These are phyloP conservation scores for Amphipoea lucens DNA, from an alignment of 2,888 invertebrate genomes.

Conservation along the genomic window DNA sequence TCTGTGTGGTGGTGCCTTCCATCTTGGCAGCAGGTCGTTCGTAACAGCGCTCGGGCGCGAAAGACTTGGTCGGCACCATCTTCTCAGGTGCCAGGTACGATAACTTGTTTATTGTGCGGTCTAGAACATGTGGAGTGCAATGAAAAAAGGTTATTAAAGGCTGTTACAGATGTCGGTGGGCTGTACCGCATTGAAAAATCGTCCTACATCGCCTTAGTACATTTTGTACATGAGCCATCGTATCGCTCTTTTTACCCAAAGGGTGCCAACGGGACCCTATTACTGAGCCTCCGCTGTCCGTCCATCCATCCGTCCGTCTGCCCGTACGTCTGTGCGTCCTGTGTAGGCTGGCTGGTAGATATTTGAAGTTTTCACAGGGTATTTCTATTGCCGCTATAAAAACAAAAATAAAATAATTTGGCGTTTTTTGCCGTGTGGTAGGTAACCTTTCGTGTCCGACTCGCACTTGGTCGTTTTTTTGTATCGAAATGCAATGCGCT, in stretches of 20 bases:
- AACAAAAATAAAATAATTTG: too few relatives aligned
- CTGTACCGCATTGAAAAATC: not conserved
- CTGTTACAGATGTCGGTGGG: not conserved
- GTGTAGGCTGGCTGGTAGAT: too few relatives aligned
- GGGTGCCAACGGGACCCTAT: not conserved
- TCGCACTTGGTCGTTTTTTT: not conserved
- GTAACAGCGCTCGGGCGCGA: constrained; percentile 87
- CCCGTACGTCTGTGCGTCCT: not conserved
- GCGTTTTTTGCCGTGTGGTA: too few relatives aligned
- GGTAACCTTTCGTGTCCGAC: not conserved
- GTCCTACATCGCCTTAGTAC: not conserved
- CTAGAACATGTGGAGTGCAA: constrained; percentile 71
- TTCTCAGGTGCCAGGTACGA: constrained; percentile 91
- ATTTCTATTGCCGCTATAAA: not conserved
- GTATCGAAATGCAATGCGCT: not conserved
- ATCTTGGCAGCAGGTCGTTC: constrained; percentile 88
- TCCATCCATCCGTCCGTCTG: too few relatives aligned
- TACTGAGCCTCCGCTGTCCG: not conserved
- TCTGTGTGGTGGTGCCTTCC: constrained; percentile 89
- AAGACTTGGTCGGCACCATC: constrained; percentile 81
- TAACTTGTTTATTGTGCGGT: constrained; percentile 91
- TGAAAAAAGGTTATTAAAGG: not conserved
- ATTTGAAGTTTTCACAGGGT: too few relatives aligned
- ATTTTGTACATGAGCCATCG: not conserved
- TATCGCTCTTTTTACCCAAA: not conserved